Percentiles rank a stretch among this genome's conserved stretches.
Evolutionary conservation across 2,888 invertebrate genomes (phyloP).

Genomic region (Cataglyphis cursor): DNA sequence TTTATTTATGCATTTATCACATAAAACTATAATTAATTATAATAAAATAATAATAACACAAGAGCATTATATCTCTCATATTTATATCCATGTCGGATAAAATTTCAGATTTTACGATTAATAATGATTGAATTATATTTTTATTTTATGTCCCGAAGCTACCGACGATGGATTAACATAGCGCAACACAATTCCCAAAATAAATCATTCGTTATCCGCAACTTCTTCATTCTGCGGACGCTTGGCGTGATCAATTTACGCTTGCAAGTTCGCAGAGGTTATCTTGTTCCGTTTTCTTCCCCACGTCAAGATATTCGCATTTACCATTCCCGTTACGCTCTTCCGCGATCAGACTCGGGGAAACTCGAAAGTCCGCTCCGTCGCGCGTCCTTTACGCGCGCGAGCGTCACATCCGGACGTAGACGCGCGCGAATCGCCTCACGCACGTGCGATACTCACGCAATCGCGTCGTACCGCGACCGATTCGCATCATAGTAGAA

Average conservation of each 20-base stretch:
- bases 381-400: conserved; percentile 55
- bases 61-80: not conserved
- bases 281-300: conserved; percentile 18
- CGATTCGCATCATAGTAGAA: conserved; percentile 39
- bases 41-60: no score
- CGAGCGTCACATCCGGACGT: conserved; percentile 56
- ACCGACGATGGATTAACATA: not conserved
- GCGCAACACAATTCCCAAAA: not conserved
- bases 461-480: conserved; percentile 41
- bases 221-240: not conserved
- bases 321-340: conserved; percentile 54
- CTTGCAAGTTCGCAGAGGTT: not conserved
- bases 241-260: not conserved
- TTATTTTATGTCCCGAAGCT: not conserved
- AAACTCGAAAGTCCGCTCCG: conserved; percentile 48
- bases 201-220: not conserved
- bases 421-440: conserved; percentile 43
- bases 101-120: not conserved
- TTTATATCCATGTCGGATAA: not conserved
- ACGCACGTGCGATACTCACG: conserved; percentile 48
- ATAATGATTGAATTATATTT: not conserved
- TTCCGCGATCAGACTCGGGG: conserved; percentile 41
- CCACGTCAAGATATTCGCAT: conserved; percentile 40
- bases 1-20: not conserved
- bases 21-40: not conserved